Conservation (phyloP, 2,113 vertebrate genomes). For the Chrysemys picta region DNA sequence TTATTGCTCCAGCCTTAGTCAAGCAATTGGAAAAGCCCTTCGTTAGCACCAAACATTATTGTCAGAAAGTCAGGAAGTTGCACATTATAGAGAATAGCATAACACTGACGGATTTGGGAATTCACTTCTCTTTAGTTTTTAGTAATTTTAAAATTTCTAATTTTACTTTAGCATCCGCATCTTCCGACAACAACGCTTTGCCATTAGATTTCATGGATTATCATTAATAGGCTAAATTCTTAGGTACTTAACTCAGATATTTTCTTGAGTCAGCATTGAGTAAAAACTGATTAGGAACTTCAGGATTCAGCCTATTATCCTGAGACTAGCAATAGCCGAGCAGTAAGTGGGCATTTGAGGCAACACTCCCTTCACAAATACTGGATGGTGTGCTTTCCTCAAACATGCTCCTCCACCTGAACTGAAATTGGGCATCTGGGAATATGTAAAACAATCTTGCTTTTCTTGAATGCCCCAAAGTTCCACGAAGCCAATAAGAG, state of each 20-base stretch:
- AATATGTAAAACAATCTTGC: background rate
- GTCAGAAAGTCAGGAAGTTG: background rate
- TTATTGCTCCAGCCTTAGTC: conserved; percentile 5
- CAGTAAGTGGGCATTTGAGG: background rate
- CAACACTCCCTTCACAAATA: background rate
- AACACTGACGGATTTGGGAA: background rate
- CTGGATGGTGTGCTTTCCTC: background rate
- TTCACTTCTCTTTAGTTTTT: background rate
- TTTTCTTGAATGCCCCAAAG: background rate
- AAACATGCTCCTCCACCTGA: background rate
- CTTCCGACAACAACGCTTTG: background rate
- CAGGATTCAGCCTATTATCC: background rate
- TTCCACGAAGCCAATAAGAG: background rate
- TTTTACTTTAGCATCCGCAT: background rate
- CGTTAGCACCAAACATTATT: background rate
- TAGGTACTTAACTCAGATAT: background rate
- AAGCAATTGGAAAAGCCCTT: conserved; percentile 5
- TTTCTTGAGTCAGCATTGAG: background rate
- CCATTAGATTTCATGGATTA: background rate
- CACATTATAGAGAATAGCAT: background rate
- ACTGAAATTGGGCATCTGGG: background rate
- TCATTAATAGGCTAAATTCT: background rate
- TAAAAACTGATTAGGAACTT: background rate
- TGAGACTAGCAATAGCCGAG: background rate
- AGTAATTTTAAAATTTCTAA: background rate